These are phyloP conservation scores for Aviceda subcristata DNA, from an alignment of 2,113 vertebrate genomes.

Conservation along the genomic window DNA sequence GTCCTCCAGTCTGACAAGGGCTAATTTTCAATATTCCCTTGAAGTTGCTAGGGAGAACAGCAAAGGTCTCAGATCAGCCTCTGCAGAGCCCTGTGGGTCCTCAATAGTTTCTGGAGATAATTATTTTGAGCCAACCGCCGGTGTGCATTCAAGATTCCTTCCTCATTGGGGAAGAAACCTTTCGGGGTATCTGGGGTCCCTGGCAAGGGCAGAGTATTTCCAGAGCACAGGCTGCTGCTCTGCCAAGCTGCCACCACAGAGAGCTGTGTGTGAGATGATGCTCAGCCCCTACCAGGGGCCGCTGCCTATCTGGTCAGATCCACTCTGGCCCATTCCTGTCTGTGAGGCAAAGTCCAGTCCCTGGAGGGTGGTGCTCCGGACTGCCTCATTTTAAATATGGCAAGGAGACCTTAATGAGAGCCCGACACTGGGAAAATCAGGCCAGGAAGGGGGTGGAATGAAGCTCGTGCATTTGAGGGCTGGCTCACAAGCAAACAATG, in stretches of 20 bases:
- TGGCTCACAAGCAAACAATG: background rate
- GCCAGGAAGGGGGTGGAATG: background rate
- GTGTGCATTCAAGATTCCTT: background rate
- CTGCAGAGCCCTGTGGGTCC: fast-evolving
- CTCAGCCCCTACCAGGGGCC: background rate
- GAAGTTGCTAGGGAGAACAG: background rate
- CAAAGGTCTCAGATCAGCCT: background rate
- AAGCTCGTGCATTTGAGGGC: background rate
- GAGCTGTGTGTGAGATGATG: background rate
- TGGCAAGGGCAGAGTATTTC: background rate
- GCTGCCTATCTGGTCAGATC: background rate
- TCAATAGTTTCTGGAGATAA: background rate
- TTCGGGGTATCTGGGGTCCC: background rate
- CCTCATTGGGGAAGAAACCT: fast-evolving
- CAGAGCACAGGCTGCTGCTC: background rate
- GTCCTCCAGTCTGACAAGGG: background rate
- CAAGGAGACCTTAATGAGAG: background rate
- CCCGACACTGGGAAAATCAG: background rate
- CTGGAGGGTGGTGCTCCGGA: background rate
- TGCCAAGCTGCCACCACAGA: background rate
- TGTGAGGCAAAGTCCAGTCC: background rate
- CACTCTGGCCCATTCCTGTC: background rate
- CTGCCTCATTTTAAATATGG: background rate
- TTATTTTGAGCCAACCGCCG: background rate
- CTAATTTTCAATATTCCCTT: background rate